Conservation (phyloP, 2,113 vertebrate species). For the Melanerpes aurifrons region DNA sequence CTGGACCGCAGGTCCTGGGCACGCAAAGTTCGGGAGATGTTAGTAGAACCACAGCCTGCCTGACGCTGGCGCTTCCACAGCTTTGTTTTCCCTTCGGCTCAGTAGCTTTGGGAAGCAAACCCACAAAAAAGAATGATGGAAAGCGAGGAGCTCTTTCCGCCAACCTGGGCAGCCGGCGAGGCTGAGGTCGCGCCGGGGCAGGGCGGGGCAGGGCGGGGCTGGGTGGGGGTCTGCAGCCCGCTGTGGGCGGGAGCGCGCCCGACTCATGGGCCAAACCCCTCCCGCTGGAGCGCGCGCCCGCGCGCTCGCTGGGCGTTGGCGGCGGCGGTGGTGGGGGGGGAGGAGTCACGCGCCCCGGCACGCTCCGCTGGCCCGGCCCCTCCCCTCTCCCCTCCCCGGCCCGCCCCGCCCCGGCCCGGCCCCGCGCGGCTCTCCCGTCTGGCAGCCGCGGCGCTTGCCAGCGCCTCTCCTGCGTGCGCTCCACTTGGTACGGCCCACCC, state of each 20-base stretch:
- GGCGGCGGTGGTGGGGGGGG: background rate
- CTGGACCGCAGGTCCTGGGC: background rate
- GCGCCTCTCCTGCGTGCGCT: conserved; percentile 50
- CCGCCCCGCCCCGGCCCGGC: background rate
- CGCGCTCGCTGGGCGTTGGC: background rate
- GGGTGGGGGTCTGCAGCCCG: background rate
- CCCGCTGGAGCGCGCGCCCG: background rate
- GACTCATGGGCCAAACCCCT: background rate
- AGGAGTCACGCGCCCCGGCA: conserved; percentile 5
- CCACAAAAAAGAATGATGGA: accelerated
- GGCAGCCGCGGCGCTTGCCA: conserved; percentile 1
- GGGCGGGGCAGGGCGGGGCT: no score
- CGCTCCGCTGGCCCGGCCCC: background rate
- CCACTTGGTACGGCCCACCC: conserved; percentile 80
- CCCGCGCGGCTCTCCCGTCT: background rate
- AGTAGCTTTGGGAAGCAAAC: background rate
- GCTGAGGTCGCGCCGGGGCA: background rate
- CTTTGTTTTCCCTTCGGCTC: background rate
- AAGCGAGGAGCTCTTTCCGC: accelerated
- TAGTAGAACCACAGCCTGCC: background rate
- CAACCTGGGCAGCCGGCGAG: no score
- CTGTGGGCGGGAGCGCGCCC: background rate
- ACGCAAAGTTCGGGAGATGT: background rate
- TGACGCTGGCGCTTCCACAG: accelerated
- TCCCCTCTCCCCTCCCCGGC: background rate